A percentile compares a stretch with the other conserved stretches of the same genome.
These are phyloP conservation scores for Sialia sialis DNA, from an alignment of 2,113 vertebrate species.

Conservation along the genomic window DNA sequence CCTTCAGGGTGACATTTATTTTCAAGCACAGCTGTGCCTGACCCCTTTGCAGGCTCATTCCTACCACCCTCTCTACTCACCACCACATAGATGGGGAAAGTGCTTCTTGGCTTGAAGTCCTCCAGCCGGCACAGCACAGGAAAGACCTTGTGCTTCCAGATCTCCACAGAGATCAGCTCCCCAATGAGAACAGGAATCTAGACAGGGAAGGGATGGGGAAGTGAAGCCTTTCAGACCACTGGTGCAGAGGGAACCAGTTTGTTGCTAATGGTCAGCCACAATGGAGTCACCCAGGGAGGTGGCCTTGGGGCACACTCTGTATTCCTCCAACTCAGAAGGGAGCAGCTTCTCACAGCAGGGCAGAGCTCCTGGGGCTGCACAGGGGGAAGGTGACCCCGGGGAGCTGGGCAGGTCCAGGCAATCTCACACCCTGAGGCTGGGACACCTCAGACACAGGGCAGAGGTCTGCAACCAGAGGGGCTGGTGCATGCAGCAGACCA, in stretches of 20 bases:
- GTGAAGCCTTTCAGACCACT: not conserved
- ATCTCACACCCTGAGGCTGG: not conserved
- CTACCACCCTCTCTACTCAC: conserved; percentile 72
- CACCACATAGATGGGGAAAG: conserved; percentile 91
- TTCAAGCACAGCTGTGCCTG: not conserved
- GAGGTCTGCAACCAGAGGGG: fast-evolving
- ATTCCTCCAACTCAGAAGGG: not conserved
- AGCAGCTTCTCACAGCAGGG: not conserved
- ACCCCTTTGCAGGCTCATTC: not conserved
- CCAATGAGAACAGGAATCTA: conserved; percentile 85
- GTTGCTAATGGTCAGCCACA: not conserved
- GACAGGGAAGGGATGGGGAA: not conserved
- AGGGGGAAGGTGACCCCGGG: not conserved
- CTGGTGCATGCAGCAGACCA: fast-evolving
- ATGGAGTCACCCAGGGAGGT: fast-evolving
- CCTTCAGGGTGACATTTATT: not conserved
- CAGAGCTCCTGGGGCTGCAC: not conserved
- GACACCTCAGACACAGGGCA: not conserved
- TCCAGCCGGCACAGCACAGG: conserved; percentile 85
- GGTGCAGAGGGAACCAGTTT: not conserved
- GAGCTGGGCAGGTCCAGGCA: not conserved
- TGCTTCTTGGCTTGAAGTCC: conserved; percentile 88
- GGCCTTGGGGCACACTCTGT: not conserved
- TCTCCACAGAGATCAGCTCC: conserved; percentile 86
- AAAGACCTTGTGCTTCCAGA: conserved; percentile 94